Evolutionary conservation across 2,113 vertebrate genomes (phyloP).

Genomic region (Poicephalus gulielmi): DNA sequence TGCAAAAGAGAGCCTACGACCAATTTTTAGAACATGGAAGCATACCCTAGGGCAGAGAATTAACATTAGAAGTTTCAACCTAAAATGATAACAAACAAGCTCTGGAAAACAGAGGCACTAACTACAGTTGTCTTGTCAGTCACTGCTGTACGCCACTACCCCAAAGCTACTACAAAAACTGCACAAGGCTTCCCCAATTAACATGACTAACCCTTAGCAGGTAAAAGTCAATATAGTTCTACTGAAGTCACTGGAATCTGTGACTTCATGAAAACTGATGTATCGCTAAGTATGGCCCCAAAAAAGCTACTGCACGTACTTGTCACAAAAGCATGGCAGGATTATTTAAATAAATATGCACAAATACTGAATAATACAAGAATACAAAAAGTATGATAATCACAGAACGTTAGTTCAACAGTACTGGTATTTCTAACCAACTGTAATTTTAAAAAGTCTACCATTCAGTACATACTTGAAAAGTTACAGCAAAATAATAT

Average conservation of each 20-base stretch:
- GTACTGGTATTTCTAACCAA: constrained; percentile 25
- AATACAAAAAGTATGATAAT: not conserved
- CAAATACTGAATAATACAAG: not conserved
- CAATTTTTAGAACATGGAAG: constrained; percentile 3
- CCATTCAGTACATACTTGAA: constrained; percentile 42
- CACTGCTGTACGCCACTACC: not conserved
- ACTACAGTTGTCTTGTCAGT: not conserved
- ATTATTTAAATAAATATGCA: constrained; percentile 11
- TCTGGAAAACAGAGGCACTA: not conserved
- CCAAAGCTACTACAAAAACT: not conserved
- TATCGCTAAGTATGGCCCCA: not conserved
- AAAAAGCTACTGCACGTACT: not conserved
- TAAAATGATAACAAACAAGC: constrained; percentile 19
- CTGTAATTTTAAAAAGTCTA: constrained; percentile 32
- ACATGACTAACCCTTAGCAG: not conserved
- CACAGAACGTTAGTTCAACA: constrained; percentile 1
- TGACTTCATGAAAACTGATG: not conserved
- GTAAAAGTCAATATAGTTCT: not conserved
- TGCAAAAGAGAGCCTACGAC: constrained; percentile 17
- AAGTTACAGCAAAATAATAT: constrained; percentile 59
- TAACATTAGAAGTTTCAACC: constrained; percentile 24
- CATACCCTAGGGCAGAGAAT: constrained; percentile 27
- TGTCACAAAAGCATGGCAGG: not conserved
- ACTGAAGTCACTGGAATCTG: not conserved
- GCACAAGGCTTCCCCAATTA: not conserved